Conservation (phyloP, 1,140 invertebrate species). For the Mycetomoellerius zeteki region DNA sequence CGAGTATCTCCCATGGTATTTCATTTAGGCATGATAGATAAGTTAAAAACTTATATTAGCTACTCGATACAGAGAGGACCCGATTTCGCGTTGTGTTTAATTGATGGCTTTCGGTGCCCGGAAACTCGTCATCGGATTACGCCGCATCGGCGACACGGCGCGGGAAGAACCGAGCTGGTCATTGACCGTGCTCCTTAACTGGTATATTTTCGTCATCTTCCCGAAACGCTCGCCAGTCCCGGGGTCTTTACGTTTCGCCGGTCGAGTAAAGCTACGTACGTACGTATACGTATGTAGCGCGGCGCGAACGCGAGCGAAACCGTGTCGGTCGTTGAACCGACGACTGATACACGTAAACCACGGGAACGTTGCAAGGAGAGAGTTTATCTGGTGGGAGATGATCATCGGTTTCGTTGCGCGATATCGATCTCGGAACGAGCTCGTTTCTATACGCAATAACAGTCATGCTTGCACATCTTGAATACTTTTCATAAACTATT, state of each 20-base stretch:
- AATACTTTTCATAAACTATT: background rate
- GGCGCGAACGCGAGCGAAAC: constrained; percentile 59
- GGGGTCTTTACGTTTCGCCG: constrained; percentile 57
- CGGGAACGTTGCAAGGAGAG: constrained; percentile 56
- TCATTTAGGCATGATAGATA: background rate
- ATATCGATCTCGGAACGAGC: constrained; percentile 54
- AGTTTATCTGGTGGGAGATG: constrained; percentile 57
- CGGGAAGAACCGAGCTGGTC: constrained; percentile 64
- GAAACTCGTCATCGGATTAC: constrained; percentile 66
- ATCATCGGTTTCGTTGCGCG: constrained; percentile 53
- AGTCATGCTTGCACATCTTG: background rate
- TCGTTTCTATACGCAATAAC: constrained; percentile 17
- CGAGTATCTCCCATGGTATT: background rate
- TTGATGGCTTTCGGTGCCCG: constrained; percentile 66
- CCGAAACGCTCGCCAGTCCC: constrained; percentile 56
- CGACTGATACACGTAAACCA: constrained; percentile 50
- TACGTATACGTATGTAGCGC: constrained; percentile 13
- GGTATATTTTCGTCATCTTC: constrained; percentile 75
- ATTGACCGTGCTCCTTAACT: constrained; percentile 75
- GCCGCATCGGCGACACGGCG: constrained; percentile 41
- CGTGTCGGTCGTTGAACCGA: constrained; percentile 68
- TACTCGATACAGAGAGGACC: background rate
- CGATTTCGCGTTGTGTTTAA: constrained; percentile 49
- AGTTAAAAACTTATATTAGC: constrained; percentile 18
- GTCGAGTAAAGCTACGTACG: constrained; percentile 60